A percentile compares a stretch with the other conserved stretches of the same genome.
phyloP scores from a whole-genome alignment of 2,797 vertebrate genomes.

The Threskiornis aethiopicus region DNA sequence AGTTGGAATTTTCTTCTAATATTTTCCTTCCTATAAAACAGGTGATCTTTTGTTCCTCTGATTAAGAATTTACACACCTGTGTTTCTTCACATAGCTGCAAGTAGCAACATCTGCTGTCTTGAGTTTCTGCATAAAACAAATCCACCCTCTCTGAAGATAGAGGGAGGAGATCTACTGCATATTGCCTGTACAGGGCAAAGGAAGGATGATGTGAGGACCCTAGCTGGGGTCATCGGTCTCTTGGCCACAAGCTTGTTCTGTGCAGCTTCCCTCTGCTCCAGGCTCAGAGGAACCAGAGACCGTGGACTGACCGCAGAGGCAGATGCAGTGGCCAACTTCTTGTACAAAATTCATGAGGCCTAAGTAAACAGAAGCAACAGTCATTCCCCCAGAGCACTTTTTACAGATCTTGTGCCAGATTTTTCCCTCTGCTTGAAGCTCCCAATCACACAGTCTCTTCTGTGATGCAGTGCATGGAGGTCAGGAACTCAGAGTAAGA shows the following conservation, averaged over 20 bases:
- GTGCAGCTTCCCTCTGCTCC: not conserved
- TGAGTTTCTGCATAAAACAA: not conserved
- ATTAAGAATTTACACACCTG: not conserved
- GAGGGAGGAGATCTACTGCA: not conserved
- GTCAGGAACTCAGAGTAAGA: not conserved
- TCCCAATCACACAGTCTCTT: not conserved
- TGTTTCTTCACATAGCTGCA: not conserved
- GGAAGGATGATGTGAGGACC: not conserved
- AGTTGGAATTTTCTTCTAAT: not conserved
- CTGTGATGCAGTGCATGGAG: not conserved
- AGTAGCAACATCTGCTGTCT: not conserved
- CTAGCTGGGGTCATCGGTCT: not conserved
- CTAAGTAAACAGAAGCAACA: not conserved
- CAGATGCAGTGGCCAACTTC: not conserved
- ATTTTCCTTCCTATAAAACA: not conserved
- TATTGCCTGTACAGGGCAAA: not conserved
- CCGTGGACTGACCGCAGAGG: not conserved
- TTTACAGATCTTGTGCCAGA: not conserved
- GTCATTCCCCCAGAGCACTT: not conserved
- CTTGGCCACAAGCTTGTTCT: not conserved
- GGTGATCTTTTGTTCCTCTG: not conserved
- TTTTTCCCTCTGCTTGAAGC: not conserved
- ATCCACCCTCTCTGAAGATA: not conserved
- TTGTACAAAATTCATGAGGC: not conserved
- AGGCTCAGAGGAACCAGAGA: not conserved